Evolutionary conservation across 1,140 invertebrate genomes (phyloP), one percentile per base, ranked within the genome.

Genomic region (Platyscapa corneri): DNA sequence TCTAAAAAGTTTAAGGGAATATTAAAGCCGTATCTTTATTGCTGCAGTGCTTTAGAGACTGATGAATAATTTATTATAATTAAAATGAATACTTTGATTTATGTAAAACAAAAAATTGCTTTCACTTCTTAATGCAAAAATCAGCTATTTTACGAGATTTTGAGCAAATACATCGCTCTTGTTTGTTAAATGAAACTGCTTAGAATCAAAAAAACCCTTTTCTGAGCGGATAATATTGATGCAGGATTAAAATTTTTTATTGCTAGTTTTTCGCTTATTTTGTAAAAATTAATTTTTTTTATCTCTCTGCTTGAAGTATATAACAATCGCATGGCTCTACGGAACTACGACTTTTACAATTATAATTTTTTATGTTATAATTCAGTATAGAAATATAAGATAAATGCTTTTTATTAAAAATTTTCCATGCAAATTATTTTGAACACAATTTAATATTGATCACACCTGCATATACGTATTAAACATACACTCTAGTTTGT

Each of bases 1-100:
- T 76, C 75, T 27, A 53, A 34, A 76, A 53, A 53, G 75, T 76
- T 76, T 74, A 74, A 74, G 37, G 70, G 37, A 74, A 42, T 74
- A 74, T 42, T 74, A 74, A 74, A 74, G 37, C 32, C 39, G 23
- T 74, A 42, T 74, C 70, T 74, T 74, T 74, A 74, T 74, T 74
- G 70, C 70, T 74, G 37, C 37, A 74, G 30, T 37, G 27, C 27
- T n/a, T 74, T 42, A 74, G 67, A 74, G 30, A 32, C 20, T 42
- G 8, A 2, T 42, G 70, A 74, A 74, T 74, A 74, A 74, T 42
- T 74, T 72, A 72, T 39, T 72, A 37, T 39, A 39, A 74, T 42
- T 60, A 60, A 60, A 42, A 74, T 42, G 23, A 74, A 42, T 18
- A n/a, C 37, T 67, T 34, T 67, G 18, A 74, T 27, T 60, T 74